A percentile compares a stretch with the other conserved stretches of the same genome.
These are phyloP conservation scores for Notodonta ziczac DNA, from an alignment of 2,888 invertebrate genomes.

Conservation along the genomic window DNA sequence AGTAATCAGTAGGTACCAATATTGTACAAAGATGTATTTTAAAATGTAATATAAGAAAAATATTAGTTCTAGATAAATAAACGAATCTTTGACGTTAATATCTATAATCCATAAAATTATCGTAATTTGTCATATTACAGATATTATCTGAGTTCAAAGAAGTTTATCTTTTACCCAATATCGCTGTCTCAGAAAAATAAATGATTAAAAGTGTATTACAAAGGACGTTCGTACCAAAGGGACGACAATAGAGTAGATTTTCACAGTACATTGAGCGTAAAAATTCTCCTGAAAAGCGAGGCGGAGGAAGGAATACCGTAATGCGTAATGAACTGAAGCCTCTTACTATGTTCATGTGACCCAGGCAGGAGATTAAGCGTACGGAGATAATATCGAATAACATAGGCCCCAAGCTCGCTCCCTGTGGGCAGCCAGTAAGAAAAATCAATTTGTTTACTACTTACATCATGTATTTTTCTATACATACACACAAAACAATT, in stretches of 20 bases:
- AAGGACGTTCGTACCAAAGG: constrained; percentile 35
- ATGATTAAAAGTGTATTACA: constrained; percentile 45
- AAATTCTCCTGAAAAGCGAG: constrained; percentile 47
- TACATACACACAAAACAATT: constrained; percentile 14
- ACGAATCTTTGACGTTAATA: no score
- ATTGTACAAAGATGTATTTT: no score
- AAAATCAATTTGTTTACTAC: constrained; percentile 35
- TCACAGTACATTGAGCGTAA: constrained; percentile 61
- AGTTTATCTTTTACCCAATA: constrained; percentile 26
- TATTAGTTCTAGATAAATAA: no score
- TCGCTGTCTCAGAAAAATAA: constrained; percentile 36
- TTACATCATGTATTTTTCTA: constrained; percentile 36
- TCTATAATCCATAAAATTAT: no score
- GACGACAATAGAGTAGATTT: constrained; percentile 51
- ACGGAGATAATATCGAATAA: constrained; percentile 25
- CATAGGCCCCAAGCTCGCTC: constrained; percentile 35
- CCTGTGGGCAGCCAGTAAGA: constrained; percentile 34
- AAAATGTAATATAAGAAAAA: no score
- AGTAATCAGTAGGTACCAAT: no score
- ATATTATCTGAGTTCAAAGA: constrained; percentile 14
- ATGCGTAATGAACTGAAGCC: constrained; percentile 62
- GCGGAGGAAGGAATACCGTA: constrained; percentile 50
- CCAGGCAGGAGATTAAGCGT: constrained; percentile 39
- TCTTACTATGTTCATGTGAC: constrained; percentile 44
- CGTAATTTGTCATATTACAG: background rate